Evolutionary conservation across 2,113 vertebrate species (phyloP), one percentile per base, ranked within the genome.

Genomic region (Phylloscopus trochiloides): DNA sequence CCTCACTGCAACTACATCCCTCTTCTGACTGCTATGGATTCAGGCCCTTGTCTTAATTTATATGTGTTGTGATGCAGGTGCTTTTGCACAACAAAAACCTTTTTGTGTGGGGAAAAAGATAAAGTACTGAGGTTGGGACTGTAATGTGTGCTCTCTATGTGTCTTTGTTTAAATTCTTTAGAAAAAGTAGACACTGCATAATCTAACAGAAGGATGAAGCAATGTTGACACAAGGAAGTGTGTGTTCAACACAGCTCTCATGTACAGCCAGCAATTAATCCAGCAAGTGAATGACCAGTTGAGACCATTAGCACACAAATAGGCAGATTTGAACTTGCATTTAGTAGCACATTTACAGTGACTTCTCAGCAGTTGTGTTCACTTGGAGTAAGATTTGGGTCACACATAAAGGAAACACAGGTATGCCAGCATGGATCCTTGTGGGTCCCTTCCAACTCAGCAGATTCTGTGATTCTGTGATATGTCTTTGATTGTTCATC

Each of bases 341-440:
- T 84, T 71, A 65, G 43, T 31, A 61, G 8, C 54, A 32, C 25
- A 6, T 42, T 73, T 61, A 19, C 19, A 43, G 21, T 38, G 76
- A 31, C 28, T 87, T 84, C 52, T 68, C 16, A 50, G 57, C 28
- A 57, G 51, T 9, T 68, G 14, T 51, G 47, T 61, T 93, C 62
- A 70, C 32, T 45, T 70, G 31, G 18, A 47, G 13, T 31, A 36
- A 51, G 55, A 88, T 55, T 63, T 71, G 61, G 34, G 21, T 84
- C 20, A 13, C 1, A 1, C 1, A 0, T 47, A n/a, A 55, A 59
- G 31, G 70, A 67, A 85, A 24, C 28, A 59, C 0, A 3, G 21
- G 9, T 42, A 40, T 0, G 0, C 24, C 28, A 43, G 15, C 4
- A 1, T 45, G 22, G 32, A 52, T 52, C 32, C 38, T 52, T 24